Percentiles rank a stretch among this genome's conserved stretches.
Conservation (phyloP, 92 coral and sea anemone species). For the Chrysogorgia sp. region DNA sequence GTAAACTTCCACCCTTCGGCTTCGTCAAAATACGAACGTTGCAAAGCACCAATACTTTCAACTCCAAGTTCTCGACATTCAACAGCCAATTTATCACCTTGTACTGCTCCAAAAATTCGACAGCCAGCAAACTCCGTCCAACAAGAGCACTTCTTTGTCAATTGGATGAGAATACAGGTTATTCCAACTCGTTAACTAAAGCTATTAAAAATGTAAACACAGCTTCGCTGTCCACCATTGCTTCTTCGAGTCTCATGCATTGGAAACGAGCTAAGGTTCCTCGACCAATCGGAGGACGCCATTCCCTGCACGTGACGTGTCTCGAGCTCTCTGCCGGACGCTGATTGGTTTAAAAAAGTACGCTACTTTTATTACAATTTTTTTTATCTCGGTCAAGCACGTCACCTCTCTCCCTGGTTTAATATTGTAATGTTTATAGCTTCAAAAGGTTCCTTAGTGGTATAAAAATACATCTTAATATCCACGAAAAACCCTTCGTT, state of each 20-base stretch:
- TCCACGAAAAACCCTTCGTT: too few species aligned
- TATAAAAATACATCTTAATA: too few species aligned
- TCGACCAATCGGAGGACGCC: constrained; percentile 28
- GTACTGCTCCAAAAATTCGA: background rate
- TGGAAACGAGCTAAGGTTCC: background rate
- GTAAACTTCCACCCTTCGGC: too few species aligned
- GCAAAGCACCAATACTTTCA: too few species aligned
- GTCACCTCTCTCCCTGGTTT: too few species aligned
- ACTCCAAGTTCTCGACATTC: too few species aligned
- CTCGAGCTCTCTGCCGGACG: background rate
- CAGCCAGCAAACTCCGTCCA: background rate
- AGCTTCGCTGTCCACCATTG: background rate
- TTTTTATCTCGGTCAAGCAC: too few species aligned
- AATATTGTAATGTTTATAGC: too few species aligned
- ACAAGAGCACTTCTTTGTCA: background rate
- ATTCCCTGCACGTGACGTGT: constrained; percentile 18
- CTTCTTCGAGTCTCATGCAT: background rate
- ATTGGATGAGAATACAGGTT: background rate
- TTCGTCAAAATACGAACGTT: too few species aligned
- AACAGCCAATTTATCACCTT: background rate
- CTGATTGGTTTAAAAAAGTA: background rate
- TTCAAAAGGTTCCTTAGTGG: too few species aligned
- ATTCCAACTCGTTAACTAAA: background rate
- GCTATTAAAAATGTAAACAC: background rate
- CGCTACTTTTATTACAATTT: too few species aligned